Conservation (phyloP, 2,797 vertebrate species). For the Myotis vivesi region DNA sequence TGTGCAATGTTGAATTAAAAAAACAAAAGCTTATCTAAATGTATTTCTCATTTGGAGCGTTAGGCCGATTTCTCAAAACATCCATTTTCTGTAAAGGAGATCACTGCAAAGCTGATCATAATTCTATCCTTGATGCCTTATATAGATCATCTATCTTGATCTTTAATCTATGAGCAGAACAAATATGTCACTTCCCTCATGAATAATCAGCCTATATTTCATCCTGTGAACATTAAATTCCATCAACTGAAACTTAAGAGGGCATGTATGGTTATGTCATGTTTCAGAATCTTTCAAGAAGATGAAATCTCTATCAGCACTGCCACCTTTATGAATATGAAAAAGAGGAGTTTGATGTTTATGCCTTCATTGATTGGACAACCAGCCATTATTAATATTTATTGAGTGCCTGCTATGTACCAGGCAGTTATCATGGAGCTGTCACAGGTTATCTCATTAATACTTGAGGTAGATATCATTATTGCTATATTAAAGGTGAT, state of each 20-base stretch:
- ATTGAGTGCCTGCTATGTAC: background rate
- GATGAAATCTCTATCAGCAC: constrained; percentile 10
- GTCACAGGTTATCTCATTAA: background rate
- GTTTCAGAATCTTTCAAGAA: constrained; percentile 58
- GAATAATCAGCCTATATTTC: constrained; percentile 71
- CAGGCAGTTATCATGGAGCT: background rate
- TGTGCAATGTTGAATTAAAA: background rate
- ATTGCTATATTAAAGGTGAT: constrained; percentile 4
- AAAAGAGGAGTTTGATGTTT: constrained; percentile 14
- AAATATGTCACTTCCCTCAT: constrained; percentile 71
- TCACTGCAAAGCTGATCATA: constrained; percentile 58
- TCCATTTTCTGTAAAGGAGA: constrained; percentile 43
- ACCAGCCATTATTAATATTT: constrained; percentile 30
- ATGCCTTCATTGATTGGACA: background rate
- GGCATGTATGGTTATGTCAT: constrained; percentile 49
- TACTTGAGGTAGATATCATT: background rate
- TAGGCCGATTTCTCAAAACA: constrained; percentile 27
- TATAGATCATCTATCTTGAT: constrained; percentile 68
- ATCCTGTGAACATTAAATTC: constrained; percentile 61
- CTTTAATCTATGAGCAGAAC: constrained; percentile 61
- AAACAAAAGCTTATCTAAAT: background rate
- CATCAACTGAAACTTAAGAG: constrained; percentile 57
- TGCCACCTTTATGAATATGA: constrained; percentile 52
- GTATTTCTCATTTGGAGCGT: background rate
- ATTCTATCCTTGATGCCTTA: constrained; percentile 54